phyloP scores from a whole-genome alignment of 2,797 vertebrate genomes.

The Melopsittacus undulatus region DNA sequence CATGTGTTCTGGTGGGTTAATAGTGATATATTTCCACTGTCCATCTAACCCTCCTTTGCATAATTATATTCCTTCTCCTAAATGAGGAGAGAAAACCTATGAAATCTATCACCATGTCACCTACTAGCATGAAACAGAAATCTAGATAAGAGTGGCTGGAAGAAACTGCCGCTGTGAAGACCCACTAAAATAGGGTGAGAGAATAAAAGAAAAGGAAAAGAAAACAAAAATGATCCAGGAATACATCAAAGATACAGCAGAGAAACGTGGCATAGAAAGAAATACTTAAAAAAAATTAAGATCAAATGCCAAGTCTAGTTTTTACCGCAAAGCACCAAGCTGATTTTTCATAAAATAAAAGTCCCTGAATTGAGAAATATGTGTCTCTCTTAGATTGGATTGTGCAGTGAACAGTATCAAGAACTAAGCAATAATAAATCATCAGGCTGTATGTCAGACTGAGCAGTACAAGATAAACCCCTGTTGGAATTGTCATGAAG shows the following conservation, averaged over 20 bases:
- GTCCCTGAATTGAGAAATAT: constrained; percentile 87
- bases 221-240: not conserved
- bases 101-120: constrained; percentile 63
- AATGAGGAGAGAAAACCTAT: constrained; percentile 52
- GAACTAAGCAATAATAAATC: constrained; percentile 85
- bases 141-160: constrained; percentile 39
- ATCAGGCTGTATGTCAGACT: constrained; percentile 76
- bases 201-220: not conserved
- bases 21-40: constrained; percentile 63
- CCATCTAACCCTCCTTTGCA: constrained; percentile 60
- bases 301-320: constrained; percentile 61
- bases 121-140: constrained; percentile 31
- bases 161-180: not conserved
- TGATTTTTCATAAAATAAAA: constrained; percentile 85
- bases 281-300: constrained; percentile 70
- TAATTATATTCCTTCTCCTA: constrained; percentile 67
- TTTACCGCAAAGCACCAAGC: constrained; percentile 70
- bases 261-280: constrained; percentile 39
- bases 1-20: constrained; percentile 44
- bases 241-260: constrained; percentile 20
- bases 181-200: constrained; percentile 10
- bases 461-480: constrained; percentile 78
- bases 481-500: constrained; percentile 80
- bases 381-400: constrained; percentile 85
- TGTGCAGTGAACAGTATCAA: constrained; percentile 86